These are phyloP conservation scores for Menidia beryllina DNA, from an alignment of 2,113 vertebrate species.

Conservation along the genomic window DNA sequence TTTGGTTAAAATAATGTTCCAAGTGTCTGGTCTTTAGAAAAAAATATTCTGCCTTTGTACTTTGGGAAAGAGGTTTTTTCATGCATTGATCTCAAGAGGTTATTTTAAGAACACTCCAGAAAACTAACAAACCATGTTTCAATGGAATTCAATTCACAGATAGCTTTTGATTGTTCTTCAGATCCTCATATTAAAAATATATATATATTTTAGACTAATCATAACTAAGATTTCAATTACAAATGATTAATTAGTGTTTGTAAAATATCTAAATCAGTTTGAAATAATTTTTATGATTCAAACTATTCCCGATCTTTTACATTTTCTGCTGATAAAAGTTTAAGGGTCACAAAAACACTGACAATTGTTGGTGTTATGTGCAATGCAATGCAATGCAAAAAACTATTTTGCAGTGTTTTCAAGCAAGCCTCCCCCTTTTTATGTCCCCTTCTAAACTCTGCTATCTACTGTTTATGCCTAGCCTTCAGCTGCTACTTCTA, in stretches of 20 bases:
- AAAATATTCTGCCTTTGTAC: constrained; percentile 7
- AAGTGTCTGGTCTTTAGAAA: constrained; percentile 3
- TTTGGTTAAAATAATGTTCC: constrained; percentile 33
- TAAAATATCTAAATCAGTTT: background rate
- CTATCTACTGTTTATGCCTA: constrained; percentile 42
- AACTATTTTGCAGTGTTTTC: constrained; percentile 7
- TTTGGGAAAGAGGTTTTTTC: constrained; percentile 15
- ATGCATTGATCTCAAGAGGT: constrained; percentile 30
- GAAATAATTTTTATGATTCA: too few species aligned
- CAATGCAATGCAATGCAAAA: background rate
- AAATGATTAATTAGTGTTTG: background rate
- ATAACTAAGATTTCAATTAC: background rate
- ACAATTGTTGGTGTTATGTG: background rate
- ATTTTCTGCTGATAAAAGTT: too few species aligned
- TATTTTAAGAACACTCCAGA: constrained; percentile 18
- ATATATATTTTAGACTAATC: background rate
- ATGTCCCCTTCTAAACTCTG: constrained; percentile 23
- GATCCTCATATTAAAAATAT: background rate
- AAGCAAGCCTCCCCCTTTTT: constrained; percentile 1
- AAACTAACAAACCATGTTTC: background rate
- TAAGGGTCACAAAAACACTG: too few species aligned
- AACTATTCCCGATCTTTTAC: too few species aligned
- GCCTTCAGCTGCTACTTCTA: constrained; percentile 38
- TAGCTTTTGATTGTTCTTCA: background rate
- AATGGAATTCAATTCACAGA: background rate